phyloP scores from a whole-genome alignment of 2,888 invertebrate genomes.

The Salpingus planirostris region DNA sequence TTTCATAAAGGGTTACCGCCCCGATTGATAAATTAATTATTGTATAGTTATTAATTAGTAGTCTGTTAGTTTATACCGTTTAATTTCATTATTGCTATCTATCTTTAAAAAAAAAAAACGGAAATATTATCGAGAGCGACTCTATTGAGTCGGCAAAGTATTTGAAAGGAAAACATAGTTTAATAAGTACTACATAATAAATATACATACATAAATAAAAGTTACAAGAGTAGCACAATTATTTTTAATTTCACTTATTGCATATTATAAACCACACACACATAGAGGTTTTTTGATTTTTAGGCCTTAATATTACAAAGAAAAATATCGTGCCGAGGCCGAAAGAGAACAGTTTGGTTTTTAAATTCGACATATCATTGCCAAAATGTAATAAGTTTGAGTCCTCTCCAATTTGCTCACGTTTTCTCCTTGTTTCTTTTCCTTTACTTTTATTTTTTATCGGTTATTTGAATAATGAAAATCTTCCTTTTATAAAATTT shows the following conservation, averaged over 20 bases:
- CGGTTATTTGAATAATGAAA: conserved; percentile 8
- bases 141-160: conserved; percentile 35
- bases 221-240: conserved; percentile 42
- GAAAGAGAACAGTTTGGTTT: conserved; percentile 14
- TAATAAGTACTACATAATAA: too few species aligned
- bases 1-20: conserved; percentile 32
- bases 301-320: too few species aligned
- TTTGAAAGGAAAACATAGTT: conserved; percentile 28
- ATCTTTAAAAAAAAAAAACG: too few species aligned
- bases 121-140: too few species aligned
- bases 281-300: too few species aligned
- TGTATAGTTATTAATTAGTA: conserved; percentile 40
- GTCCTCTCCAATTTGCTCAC: conserved; percentile 9
- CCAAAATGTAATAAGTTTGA: conserved; percentile 6
- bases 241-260: conserved; percentile 34
- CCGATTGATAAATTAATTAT: conserved; percentile 33
- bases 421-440: conserved; percentile 13
- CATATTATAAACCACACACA: too few species aligned
- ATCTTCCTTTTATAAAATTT: too few species aligned
- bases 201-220: too few species aligned
- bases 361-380: conserved; percentile 17
- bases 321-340: too few species aligned
- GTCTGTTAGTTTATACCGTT: conserved; percentile 36
- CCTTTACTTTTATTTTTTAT: conserved; percentile 16
- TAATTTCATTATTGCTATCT: conserved; percentile 27